Evolutionary conservation across 2,113 vertebrate genomes (phyloP).

Genomic region (Turnix velox): DNA sequence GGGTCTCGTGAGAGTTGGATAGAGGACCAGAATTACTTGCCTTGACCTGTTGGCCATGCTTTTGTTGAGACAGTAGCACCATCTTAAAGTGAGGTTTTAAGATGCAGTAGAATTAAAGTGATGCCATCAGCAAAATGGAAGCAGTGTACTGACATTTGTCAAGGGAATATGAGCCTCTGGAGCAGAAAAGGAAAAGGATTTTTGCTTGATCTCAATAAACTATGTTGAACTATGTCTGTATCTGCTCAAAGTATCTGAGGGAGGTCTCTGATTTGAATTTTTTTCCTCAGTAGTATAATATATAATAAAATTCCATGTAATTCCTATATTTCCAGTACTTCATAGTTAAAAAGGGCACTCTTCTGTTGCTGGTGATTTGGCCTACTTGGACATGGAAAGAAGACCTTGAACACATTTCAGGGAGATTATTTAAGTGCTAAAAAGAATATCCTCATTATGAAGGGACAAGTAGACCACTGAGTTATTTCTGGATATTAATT

Average conservation of each 20-base stretch:
- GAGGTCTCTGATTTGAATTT: not conserved
- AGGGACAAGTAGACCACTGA: not conserved
- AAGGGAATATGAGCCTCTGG: not conserved
- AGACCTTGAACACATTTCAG: not conserved
- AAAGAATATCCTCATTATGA: not conserved
- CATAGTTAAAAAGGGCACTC: not conserved
- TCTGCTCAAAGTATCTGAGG: not conserved
- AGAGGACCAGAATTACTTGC: not conserved
- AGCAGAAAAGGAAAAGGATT: not conserved
- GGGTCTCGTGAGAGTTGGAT: not conserved
- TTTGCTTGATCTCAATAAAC: not conserved
- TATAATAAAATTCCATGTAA: not conserved
- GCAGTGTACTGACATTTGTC: not conserved
- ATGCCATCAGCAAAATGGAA: not conserved
- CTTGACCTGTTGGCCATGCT: not conserved
- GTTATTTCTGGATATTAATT: conserved; percentile 12
- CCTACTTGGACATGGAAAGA: not conserved
- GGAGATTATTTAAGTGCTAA: not conserved
- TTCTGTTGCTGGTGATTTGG: not conserved
- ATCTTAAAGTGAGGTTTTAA: not conserved
- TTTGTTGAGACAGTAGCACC: not conserved
- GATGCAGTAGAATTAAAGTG: not conserved
- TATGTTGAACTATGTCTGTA: not conserved
- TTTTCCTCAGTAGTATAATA: not conserved
- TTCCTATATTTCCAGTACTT: not conserved